phyloP scores from a whole-genome alignment of 1,140 invertebrate genomes.

The Polypedilum pembai region DNA sequence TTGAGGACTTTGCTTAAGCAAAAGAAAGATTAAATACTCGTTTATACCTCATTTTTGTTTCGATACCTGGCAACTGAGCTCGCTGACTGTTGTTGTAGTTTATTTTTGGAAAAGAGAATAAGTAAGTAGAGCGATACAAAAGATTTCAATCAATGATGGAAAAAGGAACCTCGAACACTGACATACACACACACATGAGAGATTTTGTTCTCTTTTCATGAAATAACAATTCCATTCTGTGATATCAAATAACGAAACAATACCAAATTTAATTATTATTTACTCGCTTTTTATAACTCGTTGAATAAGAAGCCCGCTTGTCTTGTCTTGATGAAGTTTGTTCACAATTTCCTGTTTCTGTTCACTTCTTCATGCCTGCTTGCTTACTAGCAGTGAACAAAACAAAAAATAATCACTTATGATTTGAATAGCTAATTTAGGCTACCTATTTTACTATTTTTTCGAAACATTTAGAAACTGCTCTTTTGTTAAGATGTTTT shows the following conservation, averaged over 20 bases:
- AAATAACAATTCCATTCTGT: background rate
- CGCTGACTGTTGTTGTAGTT: too few species aligned
- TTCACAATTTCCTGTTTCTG: slow-evolving; percentile 5
- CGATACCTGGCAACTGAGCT: background rate
- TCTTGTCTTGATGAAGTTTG: background rate
- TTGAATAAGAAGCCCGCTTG: background rate
- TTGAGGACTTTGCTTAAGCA: background rate
- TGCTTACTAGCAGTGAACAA: slow-evolving; percentile 8
- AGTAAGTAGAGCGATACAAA: slow-evolving; percentile 16
- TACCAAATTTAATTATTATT: slow-evolving; percentile 19
- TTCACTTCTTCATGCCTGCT: background rate
- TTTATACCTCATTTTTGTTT: background rate
- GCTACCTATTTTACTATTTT: too few species aligned
- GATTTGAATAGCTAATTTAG: slow-evolving; percentile 13
- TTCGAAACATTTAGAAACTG: too few species aligned
- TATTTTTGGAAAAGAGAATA: background rate
- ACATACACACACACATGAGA: background rate
- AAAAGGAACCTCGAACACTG: slow-evolving; percentile 16
- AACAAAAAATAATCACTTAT: background rate
- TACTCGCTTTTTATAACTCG: background rate
- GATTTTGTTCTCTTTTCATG: background rate
- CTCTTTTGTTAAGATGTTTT: too few species aligned
- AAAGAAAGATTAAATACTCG: background rate
- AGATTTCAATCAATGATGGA: slow-evolving; percentile 17
- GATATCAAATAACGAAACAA: slow-evolving; percentile 24